phyloP scores from a whole-genome alignment of 2,888 invertebrate species.

The Oasisia sp. region DNA sequence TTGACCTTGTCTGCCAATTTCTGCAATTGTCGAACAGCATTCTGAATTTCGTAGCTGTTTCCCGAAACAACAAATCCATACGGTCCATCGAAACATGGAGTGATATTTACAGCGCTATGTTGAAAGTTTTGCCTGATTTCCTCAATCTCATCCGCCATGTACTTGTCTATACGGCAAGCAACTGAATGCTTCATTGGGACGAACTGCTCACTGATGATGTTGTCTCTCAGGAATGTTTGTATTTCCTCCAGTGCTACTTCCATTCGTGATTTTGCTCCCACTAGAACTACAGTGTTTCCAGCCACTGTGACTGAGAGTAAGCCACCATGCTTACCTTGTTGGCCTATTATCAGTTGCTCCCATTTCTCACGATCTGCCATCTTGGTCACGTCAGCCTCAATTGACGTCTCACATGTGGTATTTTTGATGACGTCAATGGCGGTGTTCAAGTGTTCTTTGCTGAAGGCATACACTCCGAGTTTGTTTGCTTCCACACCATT shows the following conservation, averaged over 20 bases:
- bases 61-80: neutral
- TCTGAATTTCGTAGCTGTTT: neutral
- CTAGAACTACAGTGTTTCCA: neutral
- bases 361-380: neutral
- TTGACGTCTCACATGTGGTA: neutral
- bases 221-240: slow-evolving; percentile 26
- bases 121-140: neutral
- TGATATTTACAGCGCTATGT: neutral
- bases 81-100: neutral
- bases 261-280: neutral
- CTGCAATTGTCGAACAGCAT: neutral
- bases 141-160: slow-evolving; percentile 19
- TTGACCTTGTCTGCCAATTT: neutral
- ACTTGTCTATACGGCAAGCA: neutral
- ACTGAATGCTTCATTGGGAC: slow-evolving; percentile 20
- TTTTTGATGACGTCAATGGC: neutral
- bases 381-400: neutral
- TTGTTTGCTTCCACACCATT: neutral
- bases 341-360: neutral
- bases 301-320: neutral
- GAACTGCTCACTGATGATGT: slow-evolving; percentile 25
- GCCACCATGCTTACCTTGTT: neutral
- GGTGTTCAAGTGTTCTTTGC: neutral
- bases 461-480: neutral
- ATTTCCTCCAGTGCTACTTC: slow-evolving; percentile 25